Percentiles rank a stretch among this genome's conserved stretches.
phyloP scores from a whole-genome alignment of 2,797 vertebrate species.

The Setipinna tenuifilis region DNA sequence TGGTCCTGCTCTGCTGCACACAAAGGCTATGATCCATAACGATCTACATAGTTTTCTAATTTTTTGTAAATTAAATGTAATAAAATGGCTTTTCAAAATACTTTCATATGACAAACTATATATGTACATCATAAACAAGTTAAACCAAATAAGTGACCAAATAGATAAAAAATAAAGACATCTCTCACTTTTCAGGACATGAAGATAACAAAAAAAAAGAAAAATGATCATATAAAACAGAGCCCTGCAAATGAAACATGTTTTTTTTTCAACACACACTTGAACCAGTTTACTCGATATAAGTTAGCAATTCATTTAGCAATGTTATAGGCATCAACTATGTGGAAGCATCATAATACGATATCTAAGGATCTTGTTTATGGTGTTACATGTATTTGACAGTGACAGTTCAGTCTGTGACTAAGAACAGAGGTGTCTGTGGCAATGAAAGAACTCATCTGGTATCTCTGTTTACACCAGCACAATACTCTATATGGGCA shows the following conservation, averaged over 20 bases:
- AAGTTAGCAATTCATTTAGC: conserved; percentile 43
- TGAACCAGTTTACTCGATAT: conserved; percentile 42
- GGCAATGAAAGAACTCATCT: conserved; percentile 57
- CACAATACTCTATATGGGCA: conserved; percentile 18
- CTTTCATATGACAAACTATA: conserved; percentile 83
- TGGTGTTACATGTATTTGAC: conserved; percentile 64
- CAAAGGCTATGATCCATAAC: conserved; percentile 14
- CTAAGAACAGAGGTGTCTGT: conserved; percentile 51
- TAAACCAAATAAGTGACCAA: conserved; percentile 43
- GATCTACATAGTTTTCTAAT: conserved; percentile 45
- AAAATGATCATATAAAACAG: conserved; percentile 51
- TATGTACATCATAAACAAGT: conserved; percentile 78
- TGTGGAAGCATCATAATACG: conserved; percentile 56
- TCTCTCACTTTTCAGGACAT: conserved; percentile 40
- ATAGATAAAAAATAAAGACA: conserved; percentile 56
- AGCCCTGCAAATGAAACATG: conserved; percentile 56
- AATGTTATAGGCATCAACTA: conserved; percentile 48
- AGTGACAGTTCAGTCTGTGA: conserved; percentile 48
- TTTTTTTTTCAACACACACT: conserved; percentile 47
- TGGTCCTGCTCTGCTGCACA: neutral
- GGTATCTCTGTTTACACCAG: conserved; percentile 51
- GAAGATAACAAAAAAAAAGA: conserved; percentile 47
- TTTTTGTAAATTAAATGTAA: conserved; percentile 63
- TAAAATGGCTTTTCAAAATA: conserved; percentile 78
- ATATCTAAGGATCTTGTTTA: conserved; percentile 55